These are phyloP conservation scores for Sturnus vulgaris DNA, from an alignment of 2,113 vertebrate species.

Conservation along the genomic window DNA sequence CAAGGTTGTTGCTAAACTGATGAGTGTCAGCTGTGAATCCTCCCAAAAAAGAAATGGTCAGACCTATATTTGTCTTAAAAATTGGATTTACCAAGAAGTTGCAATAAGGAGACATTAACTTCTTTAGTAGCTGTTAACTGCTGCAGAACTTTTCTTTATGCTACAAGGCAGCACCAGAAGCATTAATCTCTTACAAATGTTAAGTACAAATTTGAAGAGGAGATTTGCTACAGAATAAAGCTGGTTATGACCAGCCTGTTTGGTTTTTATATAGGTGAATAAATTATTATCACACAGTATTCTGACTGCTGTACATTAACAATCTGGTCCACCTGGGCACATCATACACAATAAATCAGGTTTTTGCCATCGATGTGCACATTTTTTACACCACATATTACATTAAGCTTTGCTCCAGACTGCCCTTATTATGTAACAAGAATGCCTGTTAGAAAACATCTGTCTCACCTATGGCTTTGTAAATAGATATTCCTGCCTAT, in stretches of 20 bases:
- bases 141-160: background rate
- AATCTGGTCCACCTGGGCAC: background rate
- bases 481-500: background rate
- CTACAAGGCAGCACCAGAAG: background rate
- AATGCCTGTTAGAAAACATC: background rate
- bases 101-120: background rate
- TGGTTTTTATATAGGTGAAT: background rate
- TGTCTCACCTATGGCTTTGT: background rate
- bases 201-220: background rate
- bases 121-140: background rate
- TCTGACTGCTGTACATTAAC: background rate
- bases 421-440: background rate
- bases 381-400: background rate
- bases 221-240: background rate
- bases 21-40: background rate
- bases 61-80: background rate
- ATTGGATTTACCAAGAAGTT: background rate
- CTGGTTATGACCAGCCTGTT: background rate
- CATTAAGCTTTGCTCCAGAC: background rate
- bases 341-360: background rate
- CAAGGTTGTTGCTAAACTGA: constrained; percentile 24
- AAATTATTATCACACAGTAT: background rate
- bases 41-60: background rate
- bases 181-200: background rate
- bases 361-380: background rate